Evolutionary conservation across 2,888 invertebrate species (phyloP).

Genomic region (Melanostoma mellinum): DNA sequence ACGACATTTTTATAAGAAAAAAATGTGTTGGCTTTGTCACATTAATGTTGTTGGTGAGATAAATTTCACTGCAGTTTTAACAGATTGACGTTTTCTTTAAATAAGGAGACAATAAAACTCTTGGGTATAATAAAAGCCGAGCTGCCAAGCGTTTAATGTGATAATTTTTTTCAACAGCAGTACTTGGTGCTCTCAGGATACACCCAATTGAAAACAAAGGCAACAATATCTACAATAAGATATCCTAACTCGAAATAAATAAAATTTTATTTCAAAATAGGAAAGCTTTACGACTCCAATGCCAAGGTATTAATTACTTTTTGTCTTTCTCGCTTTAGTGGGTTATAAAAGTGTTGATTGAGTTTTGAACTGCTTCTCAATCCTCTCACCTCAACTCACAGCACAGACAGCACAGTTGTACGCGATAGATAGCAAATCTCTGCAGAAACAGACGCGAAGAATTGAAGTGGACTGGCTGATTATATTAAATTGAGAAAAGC

Average conservation of each 20-base stretch:
- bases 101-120: too few species aligned
- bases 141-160: too few species aligned
- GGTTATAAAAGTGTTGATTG: slow-evolving; percentile 34
- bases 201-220: too few species aligned
- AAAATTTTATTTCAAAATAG: not conserved
- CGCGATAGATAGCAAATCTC: not conserved
- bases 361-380: slow-evolving; percentile 31
- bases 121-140: too few species aligned
- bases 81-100: too few species aligned
- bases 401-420: not conserved
- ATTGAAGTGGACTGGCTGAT: slow-evolving; percentile 32
- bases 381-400: slow-evolving; percentile 12
- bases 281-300: not conserved
- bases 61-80: too few species aligned
- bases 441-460: not conserved
- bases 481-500: slow-evolving; percentile 36
- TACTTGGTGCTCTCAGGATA: too few species aligned
- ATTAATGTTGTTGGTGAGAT: too few species aligned
- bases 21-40: too few species aligned
- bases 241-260: not conserved
- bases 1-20: too few species aligned
- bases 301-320: slow-evolving; percentile 28
- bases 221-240: too few species aligned
- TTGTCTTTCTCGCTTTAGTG: slow-evolving; percentile 26
- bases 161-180: too few species aligned